Percentiles rank a stretch among this genome's conserved stretches.
Evolutionary conservation across 1,140 invertebrate genomes (phyloP).

Genomic region (Lethocerus indicus): DNA sequence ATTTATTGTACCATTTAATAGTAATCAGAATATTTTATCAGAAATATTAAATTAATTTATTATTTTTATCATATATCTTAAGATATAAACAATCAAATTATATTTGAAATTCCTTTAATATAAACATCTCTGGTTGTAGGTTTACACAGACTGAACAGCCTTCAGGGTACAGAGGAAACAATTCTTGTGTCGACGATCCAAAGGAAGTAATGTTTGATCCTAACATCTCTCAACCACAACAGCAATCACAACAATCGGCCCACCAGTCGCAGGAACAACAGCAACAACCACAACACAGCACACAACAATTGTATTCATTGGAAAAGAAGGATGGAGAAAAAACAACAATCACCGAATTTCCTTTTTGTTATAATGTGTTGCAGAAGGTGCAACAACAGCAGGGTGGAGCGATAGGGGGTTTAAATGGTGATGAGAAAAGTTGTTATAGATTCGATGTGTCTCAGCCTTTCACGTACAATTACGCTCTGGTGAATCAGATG

Average conservation of each 20-base stretch:
- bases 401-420: conserved; percentile 23
- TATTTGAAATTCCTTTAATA: too few species aligned
- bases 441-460: conserved; percentile 34
- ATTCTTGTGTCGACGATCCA: conserved; percentile 10
- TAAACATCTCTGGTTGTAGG: conserved; percentile 19
- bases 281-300: conserved; percentile 11
- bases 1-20: neutral
- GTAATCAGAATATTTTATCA: neutral
- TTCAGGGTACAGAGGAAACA: conserved; percentile 16
- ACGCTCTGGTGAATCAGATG: conserved; percentile 35
- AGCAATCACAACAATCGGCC: conserved; percentile 5
- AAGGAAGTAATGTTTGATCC: conserved; percentile 17
- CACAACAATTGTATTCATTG: conserved; percentile 8
- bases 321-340: conserved; percentile 19
- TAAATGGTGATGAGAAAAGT: conserved; percentile 30
- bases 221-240: conserved; percentile 13
- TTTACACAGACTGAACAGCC: conserved; percentile 29
- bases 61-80: neutral
- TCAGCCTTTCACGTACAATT: conserved; percentile 34
- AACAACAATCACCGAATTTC: conserved; percentile 28
- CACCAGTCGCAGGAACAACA: conserved; percentile 9
- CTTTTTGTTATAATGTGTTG: conserved; percentile 34
- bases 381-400: conserved; percentile 26
- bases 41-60: neutral
- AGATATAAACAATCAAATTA: neutral